phyloP scores from a whole-genome alignment of 2,888 invertebrate genomes.

The Mythimna ferrago region DNA sequence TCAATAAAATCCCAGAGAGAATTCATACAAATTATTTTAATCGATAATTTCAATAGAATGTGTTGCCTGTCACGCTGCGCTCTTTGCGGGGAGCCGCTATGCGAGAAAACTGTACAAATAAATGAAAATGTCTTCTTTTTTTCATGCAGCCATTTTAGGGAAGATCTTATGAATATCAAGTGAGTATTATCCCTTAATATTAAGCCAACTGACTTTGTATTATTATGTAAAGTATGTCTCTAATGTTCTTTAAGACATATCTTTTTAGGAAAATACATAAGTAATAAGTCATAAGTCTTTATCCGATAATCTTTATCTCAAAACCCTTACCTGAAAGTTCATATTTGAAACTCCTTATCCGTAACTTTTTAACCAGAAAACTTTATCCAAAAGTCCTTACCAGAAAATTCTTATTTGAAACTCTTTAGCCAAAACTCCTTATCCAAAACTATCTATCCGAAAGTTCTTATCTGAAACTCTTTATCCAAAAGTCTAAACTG shows the following conservation, averaged over 20 bases:
- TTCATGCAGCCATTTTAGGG: slow-evolving; percentile 87
- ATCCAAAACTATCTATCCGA: no score
- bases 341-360: no score
- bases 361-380: no score
- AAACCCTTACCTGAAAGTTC: no score
- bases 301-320: no score
- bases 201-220: slow-evolving; percentile 22
- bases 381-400: no score
- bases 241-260: slow-evolving; percentile 2
- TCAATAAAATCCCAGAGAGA: no score
- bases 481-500: no score
- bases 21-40: background rate
- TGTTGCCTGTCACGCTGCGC: background rate
- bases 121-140: slow-evolving; percentile 58
- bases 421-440: no score
- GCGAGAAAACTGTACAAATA: slow-evolving; percentile 23
- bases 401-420: no score
- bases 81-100: background rate
- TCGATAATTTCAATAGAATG: background rate
- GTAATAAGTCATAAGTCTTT: no score
- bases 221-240: slow-evolving; percentile 13
- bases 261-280: background rate
- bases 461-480: no score
- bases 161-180: slow-evolving; percentile 83
- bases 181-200: slow-evolving; percentile 74